Base-by-base conservation (phyloP, 53 echinoderm and acorn worm genomes). In the Zoroaster sp. region DNA sequence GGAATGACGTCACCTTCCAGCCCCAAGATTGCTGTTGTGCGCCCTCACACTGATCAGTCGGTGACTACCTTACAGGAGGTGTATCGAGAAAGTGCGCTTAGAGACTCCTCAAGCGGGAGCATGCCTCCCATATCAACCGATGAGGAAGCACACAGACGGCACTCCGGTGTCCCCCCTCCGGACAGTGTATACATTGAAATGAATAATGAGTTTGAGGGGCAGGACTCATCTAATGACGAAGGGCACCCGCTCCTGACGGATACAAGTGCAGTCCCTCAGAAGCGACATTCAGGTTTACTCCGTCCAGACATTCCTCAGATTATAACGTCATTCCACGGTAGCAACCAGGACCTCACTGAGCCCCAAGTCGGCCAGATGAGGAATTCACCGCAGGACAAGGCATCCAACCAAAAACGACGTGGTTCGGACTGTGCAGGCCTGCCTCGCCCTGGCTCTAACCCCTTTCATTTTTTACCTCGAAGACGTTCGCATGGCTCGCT, bases 61-160 rank as follows among this genome's bases (percentile, higher is more conserved):
- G 31, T 42, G 15, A 89, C 89, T 13, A 89, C 79, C 32, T 42
- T 89, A 39, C 80, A 89, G 31, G 89, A 89, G 72, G 89, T 89
- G 4, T 89, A 89, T 52, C 69, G 72, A 37, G 89, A 89, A 76
- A 89, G 89, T 72, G 89, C 89, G 21, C 74, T 89, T 51, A 79
- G 73, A 72, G 89, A 89, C 43, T 53, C 63, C 32, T 34, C 77
- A 31, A 15, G 49, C 20, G 63, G 69, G 3, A 44, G 37, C 45
- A 21, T 44, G 28, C 83, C 42, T 1, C 67, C 37, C 21, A 2
- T 67, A 2, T 44, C 69, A 8, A 44, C 42, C 67, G 32, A 15
- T 1, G 66, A 40, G 25, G 83, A 83, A 28, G 46, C 32, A 8
- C 49, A 21, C 13, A 39, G 69, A 44, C 42, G 83, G 44, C 28